Evolutionary conservation across 2,113 vertebrate genomes (phyloP).

Genomic region (Gasterosteus aculeatus): DNA sequence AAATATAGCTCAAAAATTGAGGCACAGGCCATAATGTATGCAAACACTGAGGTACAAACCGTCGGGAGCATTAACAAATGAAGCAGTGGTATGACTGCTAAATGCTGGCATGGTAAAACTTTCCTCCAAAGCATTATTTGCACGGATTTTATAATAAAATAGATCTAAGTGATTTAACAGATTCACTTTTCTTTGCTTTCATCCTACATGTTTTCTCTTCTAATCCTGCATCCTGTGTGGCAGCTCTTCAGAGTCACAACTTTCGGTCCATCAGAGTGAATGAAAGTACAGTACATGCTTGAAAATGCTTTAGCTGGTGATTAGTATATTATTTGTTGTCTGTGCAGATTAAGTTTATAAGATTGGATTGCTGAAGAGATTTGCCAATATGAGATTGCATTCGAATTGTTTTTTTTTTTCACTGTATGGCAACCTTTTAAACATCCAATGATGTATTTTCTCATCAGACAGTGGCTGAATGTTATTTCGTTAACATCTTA

Average conservation of each 20-base stretch:
- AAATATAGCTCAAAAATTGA: constrained; percentile 10
- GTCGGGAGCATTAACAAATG: neutral
- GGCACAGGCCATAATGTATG: neutral
- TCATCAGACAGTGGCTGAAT: neutral
- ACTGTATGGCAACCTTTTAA: neutral
- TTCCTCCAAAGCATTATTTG: neutral
- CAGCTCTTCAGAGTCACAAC: neutral
- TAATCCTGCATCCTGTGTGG: constrained; percentile 24
- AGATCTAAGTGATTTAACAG: neutral
- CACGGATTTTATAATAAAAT: neutral
- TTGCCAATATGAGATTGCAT: neutral
- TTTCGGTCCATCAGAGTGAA: constrained; percentile 5
- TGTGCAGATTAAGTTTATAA: neutral
- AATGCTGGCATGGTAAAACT: neutral
- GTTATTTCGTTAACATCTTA: constrained; percentile 1
- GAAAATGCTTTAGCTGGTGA: constrained; percentile 9
- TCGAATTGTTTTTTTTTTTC: constrained; percentile 7
- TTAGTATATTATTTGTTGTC: constrained; percentile 34
- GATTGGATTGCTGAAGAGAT: constrained; percentile 5
- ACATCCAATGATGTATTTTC: neutral
- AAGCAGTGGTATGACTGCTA: neutral
- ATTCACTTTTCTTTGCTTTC: neutral
- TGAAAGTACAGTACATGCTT: neutral
- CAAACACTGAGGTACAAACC: constrained; percentile 3
- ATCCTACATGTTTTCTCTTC: neutral